Evolutionary conservation across 2,888 invertebrate genomes (phyloP).

Genomic region (Chalcosyrphus nemorum): DNA sequence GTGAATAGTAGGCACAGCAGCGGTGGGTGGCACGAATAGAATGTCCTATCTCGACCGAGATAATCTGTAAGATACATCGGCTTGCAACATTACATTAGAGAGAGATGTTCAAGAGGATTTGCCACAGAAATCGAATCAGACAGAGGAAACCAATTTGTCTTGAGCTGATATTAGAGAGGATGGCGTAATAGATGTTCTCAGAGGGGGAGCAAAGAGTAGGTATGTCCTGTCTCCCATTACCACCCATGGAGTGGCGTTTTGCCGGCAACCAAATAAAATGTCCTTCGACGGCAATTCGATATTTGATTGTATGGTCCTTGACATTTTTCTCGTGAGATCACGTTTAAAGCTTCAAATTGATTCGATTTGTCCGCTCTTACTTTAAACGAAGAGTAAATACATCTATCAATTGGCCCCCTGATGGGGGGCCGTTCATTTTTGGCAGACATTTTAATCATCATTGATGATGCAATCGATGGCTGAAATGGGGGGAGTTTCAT

Average conservation of each 20-base stretch:
- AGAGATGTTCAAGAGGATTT: conserved; percentile 8
- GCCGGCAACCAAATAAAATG: conserved; percentile 29
- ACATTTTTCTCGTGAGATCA: conserved; percentile 10
- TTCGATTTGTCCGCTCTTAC: conserved; percentile 18
- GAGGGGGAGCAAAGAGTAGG: background rate
- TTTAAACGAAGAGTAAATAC: background rate
- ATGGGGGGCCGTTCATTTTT: background rate
- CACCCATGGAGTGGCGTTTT: conserved; percentile 18
- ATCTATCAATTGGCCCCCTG: background rate
- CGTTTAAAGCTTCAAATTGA: conserved; percentile 18
- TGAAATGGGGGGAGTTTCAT: background rate
- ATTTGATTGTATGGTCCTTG: conserved; percentile 36
- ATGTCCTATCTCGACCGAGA: conserved; percentile 4
- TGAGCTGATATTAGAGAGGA: background rate
- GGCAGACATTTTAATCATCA: background rate
- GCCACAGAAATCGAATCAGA: conserved; percentile 43
- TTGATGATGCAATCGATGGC: background rate
- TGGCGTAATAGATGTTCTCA: background rate
- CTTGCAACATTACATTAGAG: conserved; percentile 1
- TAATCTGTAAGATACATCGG: conserved; percentile 6
- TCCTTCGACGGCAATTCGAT: conserved; percentile 27
- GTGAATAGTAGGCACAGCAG: background rate
- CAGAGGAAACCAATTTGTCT: conserved; percentile 40
- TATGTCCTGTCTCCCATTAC: background rate
- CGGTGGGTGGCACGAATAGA: background rate